Evolutionary conservation across 2,797 vertebrate genomes (phyloP), one percentile per base, ranked within the genome.

Genomic region (Salarias fasciatus): DNA sequence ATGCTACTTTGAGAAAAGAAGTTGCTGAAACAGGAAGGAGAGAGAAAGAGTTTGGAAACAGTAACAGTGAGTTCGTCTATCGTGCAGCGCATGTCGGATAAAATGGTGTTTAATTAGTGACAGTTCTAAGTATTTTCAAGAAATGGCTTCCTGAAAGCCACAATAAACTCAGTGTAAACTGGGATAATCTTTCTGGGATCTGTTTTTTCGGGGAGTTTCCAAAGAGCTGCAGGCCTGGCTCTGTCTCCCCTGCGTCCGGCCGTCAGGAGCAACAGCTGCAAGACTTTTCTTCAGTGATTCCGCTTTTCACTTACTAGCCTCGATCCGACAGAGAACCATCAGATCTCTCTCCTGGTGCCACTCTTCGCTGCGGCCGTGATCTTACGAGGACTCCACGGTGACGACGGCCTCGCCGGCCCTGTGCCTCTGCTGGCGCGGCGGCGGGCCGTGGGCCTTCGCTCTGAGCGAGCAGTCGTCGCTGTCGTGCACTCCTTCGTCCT

Each of bases 331-430:
- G 43, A 48, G 65, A 11, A 60, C 57, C 18, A 8, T 45, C 24
- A 8, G 46, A 28, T 43, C 52, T 54, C 73, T 53, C 52, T 28
- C 60, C 31, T 51, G 8, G 2, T n/a, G 69, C 42, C n/a, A 42
- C 24, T n/a, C n/a, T 31, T 53, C 56, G 66, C 51, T 3, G 30
- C 31, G 12, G 44, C 56, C 18, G 42, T 36, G 29, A 28, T 24
- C 58, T 87, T 88, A 92, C 13, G 79, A 86, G 35, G 84, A 83
- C 75, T 90, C 80, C 67, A 90, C 55, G 8, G 83, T 72, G 68
- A 90, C 50, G 50, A 86, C 18, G 50, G 87, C 75, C 50, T 91
- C 83, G 7, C 65, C 56, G 1, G 43, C 57, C 55, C 85, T 87
- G 58, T 57, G 70, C 56, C 42, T 24, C 49, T 5, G 7, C 50